Base-by-base conservation (phyloP, 2,888 invertebrate species). In the Notocelia uddmanniana region DNA sequence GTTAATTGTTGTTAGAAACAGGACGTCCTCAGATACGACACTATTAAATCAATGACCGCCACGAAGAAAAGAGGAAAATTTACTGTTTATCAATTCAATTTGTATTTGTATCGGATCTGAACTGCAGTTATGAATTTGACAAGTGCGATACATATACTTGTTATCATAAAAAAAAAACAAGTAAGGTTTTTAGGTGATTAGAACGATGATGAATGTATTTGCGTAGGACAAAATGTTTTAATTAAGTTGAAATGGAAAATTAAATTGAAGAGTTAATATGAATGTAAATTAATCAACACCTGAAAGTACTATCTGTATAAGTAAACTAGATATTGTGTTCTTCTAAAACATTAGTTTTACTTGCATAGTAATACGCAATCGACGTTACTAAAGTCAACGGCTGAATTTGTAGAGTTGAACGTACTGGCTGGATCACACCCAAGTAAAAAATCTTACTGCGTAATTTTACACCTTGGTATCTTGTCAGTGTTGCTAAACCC, bases 1-100 rank as follows among this genome's bases (percentile, higher is more conserved):
- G 57, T 86, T 85, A 88, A 88, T 88, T 70, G 81, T 76, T 77
- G 80, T 76, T 75, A 75, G 68, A 71, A 69, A 74, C 76, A 72
- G 73, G 75, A 76, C 74, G 76, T 79, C 77, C 78, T 77, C 73
- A 57, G 67, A 67, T 48, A 62, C 41, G 54, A 57, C 60, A 60
- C 18, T 18, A 10, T 37, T 55, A 48, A 57, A n/a, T n/a, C 62
- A 48, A 67, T 57, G 67, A 57, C 72, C 60, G 34, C 18, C 11
- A 21, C 58, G 19, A 15, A 11, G 31, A 2, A 41, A 31, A 52
- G 45, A 8, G 21, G 58, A 58, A 67, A 67, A 48, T 64, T 68
- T 10, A 54, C 21, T 31, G 11, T 10, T 10, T 74, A 75, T 76
- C n/a, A n/a, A n/a, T 75, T 74, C 62, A 71, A 74, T 68, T 66